Evolutionary conservation across 2,113 vertebrate species (phyloP), one percentile per base, ranked within the genome.

Genomic region (Brachypodius melanocephalos): DNA sequence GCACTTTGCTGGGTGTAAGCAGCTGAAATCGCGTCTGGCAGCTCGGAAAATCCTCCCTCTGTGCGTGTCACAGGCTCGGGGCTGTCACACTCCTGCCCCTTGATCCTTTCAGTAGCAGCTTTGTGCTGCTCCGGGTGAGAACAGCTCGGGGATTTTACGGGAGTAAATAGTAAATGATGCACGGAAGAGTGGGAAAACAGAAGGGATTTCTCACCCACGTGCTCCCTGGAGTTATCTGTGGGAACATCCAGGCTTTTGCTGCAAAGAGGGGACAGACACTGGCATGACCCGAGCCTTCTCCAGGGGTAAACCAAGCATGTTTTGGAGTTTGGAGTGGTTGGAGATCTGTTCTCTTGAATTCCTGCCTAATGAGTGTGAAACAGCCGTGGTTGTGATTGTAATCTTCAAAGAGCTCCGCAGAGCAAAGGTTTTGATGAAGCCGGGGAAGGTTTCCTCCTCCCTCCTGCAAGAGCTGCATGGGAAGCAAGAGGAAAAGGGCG

Each of bases 51-150:
- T 52, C 81, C 87, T 82, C 57, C 65, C 69, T 78, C 42, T 7
- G 76, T 11, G 48, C 10, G 0, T 65, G 91, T 34, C 73, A 17
- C 4, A 49, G 73, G 68, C 89, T 78, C 9, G 17, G 86, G 68
- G 32, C 84, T 90, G 87, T 77, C 96, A 92, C 26, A 87, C 73
- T 87, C 58, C 15, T 67, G 73, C 89, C 95, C 95, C 84, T 85
- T 75, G 93, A 74, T 72, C 76, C 90, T 48, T 8, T n/a, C 86
- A 32, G 86, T 21, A 49, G 40, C 93, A 89, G 94, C 95, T 92
- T 90, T 89, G 92, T 22, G 8, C 75, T 14, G 87, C 29, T 0
- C 21, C 6, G 57, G 83, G 57, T 0, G 13, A 84, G 89, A 43
- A 75, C 76, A 76, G 3, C 80, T 63, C 32, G 0, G 57, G 65